Base-by-base conservation (phyloP, 1,140 invertebrate species). In the Metopolophium dirhodum region DNA sequence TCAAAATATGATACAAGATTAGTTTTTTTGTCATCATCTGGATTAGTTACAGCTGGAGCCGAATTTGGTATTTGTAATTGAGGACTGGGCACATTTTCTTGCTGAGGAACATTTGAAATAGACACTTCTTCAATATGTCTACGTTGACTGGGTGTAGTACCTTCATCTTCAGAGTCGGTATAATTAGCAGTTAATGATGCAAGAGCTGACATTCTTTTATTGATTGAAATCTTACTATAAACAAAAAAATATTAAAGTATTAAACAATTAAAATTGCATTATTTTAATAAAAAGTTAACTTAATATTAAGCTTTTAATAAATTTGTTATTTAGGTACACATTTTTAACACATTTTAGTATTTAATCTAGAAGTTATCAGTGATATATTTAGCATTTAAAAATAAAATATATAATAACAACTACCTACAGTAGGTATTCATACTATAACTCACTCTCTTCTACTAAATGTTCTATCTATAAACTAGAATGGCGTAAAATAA, bases 141-240 rank as follows among this genome's bases (percentile, higher is more conserved):
- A 95, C 96, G 96, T 94, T 96, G 82, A 18, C 49, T 85, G 14
- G 91, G 91, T 45, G 91, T 93, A 54, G 91, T 54, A 0, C 77
- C 96, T 95, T 97, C 97, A 85, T 97, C 97, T 95, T 98, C 97
- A 3, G 97, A 98, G 95, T 98, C 97, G 30, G 97, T 98, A 95
- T 98, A 98, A 85, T 97, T 97, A 45, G 97, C 97, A 88, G 97
- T 98, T 94, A 98, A 95, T 94, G 97, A 97, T 94, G 97, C 97
- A 88, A 95, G 90, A 54, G 94, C 94, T 45, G 94, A 90, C 93
- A 54, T 93, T 37, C 49, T 93, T 85, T 77, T 30, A 61, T n/a
- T n/a, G 0, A 77, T 77, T 18, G 11, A 77, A 77, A 18, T n/a
- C 14, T 68, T 9, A 77, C 61, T 77, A n/a, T 77, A 77, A 77